These are phyloP conservation scores for Indicator indicator DNA, from an alignment of 2,113 vertebrate species.

Conservation along the genomic window DNA sequence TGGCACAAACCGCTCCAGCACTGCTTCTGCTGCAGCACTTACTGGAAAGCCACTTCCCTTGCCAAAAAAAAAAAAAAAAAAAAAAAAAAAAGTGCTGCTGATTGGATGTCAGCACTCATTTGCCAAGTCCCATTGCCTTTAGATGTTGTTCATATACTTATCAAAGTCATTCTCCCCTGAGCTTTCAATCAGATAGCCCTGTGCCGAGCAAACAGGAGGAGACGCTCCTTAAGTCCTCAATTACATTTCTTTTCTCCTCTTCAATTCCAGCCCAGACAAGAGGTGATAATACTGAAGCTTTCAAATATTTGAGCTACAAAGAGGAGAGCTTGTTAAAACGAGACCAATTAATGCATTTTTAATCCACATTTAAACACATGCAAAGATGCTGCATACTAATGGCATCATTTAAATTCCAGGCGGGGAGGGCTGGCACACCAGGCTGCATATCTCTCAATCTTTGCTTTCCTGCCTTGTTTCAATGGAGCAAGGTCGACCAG, in stretches of 20 bases:
- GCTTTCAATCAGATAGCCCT: neutral
- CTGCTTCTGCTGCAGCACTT: neutral
- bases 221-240: slow-evolving; percentile 51
- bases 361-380: slow-evolving; percentile 71
- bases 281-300: slow-evolving; percentile 64
- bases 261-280: slow-evolving; percentile 54
- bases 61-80: neutral
- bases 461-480: neutral
- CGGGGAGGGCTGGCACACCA: neutral
- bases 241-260: slow-evolving; percentile 62
- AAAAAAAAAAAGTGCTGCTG: neutral
- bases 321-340: slow-evolving; percentile 68
- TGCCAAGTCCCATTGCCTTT: neutral
- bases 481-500: neutral
- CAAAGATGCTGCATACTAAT: slow-evolving; percentile 69
- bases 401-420: slow-evolving; percentile 28
- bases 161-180: slow-evolving; percentile 30
- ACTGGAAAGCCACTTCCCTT: neutral
- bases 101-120: neutral
- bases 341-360: slow-evolving; percentile 75
- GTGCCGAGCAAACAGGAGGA: slow-evolving; percentile 44
- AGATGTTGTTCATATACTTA: slow-evolving; percentile 9
- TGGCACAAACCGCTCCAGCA: neutral
- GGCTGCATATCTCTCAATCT: slow-evolving; percentile 35
- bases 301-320: slow-evolving; percentile 75